Evolutionary conservation across 2,113 vertebrate species (phyloP).

Genomic region (Indicator maculatus): DNA sequence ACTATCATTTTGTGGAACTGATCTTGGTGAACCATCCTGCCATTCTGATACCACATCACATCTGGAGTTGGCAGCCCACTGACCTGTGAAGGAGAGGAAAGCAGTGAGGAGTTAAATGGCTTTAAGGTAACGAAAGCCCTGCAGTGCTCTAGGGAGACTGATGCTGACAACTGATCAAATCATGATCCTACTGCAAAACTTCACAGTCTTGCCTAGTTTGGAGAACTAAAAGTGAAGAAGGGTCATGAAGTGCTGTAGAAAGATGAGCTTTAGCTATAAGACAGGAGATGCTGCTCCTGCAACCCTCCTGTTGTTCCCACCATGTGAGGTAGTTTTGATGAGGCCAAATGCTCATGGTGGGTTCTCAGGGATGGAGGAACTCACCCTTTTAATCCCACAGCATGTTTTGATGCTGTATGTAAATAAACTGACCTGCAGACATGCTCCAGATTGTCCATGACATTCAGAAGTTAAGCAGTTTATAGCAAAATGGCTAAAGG

Average conservation of each 20-base stretch:
- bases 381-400: not conserved
- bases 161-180: not conserved
- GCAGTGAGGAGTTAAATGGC: not conserved
- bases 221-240: not conserved
- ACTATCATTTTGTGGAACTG: conserved; percentile 97
- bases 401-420: not conserved
- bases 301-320: not conserved
- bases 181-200: not conserved
- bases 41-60: conserved; percentile 92
- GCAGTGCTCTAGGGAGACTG: not conserved
- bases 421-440: not conserved
- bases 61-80: conserved; percentile 90
- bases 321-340: not conserved
- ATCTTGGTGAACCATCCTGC: conserved; percentile 89
- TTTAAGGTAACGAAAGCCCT: not conserved
- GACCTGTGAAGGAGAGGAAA: conserved; percentile 78
- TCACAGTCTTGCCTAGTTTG: not conserved
- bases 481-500: not conserved
- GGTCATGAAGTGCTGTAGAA: not conserved
- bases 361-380: not conserved
- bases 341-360: not conserved
- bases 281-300: not conserved
- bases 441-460: not conserved
- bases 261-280: not conserved
- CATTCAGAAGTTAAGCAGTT: not conserved